Evolutionary conservation across 2,113 vertebrate species (phyloP).

Genomic region (Albula goreensis): DNA sequence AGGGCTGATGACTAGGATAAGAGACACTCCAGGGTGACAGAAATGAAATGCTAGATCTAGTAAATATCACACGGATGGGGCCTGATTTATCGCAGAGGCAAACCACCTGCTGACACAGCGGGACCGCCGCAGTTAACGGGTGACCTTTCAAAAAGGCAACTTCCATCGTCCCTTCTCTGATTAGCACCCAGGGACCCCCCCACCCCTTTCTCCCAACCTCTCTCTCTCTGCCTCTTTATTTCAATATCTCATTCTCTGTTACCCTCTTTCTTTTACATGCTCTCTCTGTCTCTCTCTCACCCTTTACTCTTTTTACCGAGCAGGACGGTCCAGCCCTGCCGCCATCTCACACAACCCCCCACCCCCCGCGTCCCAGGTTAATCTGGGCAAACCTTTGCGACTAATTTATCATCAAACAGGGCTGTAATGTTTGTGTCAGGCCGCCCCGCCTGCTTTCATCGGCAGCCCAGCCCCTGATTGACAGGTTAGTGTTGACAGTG

Average conservation of each 20-base stretch:
- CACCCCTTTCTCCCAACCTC: constrained; percentile 18
- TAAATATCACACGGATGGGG: neutral
- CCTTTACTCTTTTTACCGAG: constrained; percentile 1
- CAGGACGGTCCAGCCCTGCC: constrained; percentile 12
- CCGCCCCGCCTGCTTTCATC: constrained; percentile 34
- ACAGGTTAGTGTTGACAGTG: constrained; percentile 66
- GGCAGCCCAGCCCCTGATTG: constrained; percentile 37
- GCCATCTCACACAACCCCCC: constrained; percentile 7
- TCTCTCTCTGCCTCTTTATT: constrained; percentile 18
- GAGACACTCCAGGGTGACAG: neutral
- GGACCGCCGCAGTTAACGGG: constrained; percentile 5
- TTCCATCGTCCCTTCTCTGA: constrained; percentile 26
- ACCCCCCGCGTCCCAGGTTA: constrained; percentile 48
- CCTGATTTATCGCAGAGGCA: neutral
- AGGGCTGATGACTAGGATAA: neutral
- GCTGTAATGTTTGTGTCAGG: constrained; percentile 53
- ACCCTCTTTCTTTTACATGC: too few species aligned
- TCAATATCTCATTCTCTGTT: too few species aligned
- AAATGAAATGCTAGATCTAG: neutral
- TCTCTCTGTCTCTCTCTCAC: constrained; percentile 7
- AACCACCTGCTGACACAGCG: constrained; percentile 25
- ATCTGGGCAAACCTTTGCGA: constrained; percentile 58
- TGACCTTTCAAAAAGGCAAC: constrained; percentile 39
- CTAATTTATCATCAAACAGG: constrained; percentile 61
- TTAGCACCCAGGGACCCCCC: constrained; percentile 18